These are phyloP conservation scores for Cydia fagiglandana DNA, from an alignment of 1,140 invertebrate genomes.

Conservation along the genomic window DNA sequence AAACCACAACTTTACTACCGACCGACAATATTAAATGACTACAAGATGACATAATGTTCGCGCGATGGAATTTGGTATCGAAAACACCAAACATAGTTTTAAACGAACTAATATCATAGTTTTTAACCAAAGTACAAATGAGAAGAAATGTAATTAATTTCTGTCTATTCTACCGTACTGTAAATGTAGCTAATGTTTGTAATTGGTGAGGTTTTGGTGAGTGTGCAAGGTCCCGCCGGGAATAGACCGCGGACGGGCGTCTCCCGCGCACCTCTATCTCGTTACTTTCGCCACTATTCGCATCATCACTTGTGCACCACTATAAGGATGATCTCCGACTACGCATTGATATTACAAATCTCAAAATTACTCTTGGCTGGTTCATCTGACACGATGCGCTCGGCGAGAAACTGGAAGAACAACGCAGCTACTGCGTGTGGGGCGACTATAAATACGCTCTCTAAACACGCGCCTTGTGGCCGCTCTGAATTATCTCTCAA, in stretches of 20 bases:
- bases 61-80: too few relatives aligned
- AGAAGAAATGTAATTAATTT: background rate
- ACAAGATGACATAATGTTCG: too few relatives aligned
- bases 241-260: slow-evolving; percentile 55
- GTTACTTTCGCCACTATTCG: background rate
- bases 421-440: slow-evolving; percentile 54
- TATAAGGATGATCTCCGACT: background rate
- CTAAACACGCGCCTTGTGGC: slow-evolving; percentile 46
- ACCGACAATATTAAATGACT: too few relatives aligned
- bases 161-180: background rate
- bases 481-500: slow-evolving; percentile 38
- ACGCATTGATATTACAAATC: background rate
- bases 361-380: background rate
- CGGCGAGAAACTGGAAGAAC: background rate
- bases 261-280: slow-evolving; percentile 56
- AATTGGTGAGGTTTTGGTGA: slow-evolving; percentile 34
- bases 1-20: too few relatives aligned
- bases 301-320: background rate
- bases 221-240: slow-evolving; percentile 60
- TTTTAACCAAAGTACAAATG: background rate
- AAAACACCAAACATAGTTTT: too few relatives aligned
- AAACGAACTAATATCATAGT: background rate
- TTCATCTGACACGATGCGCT: background rate
- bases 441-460: slow-evolving; percentile 64
- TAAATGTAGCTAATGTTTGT: slow-evolving; percentile 24